Base-by-base conservation (phyloP, 2,888 invertebrate genomes). In the Orthosia gracilis region DNA sequence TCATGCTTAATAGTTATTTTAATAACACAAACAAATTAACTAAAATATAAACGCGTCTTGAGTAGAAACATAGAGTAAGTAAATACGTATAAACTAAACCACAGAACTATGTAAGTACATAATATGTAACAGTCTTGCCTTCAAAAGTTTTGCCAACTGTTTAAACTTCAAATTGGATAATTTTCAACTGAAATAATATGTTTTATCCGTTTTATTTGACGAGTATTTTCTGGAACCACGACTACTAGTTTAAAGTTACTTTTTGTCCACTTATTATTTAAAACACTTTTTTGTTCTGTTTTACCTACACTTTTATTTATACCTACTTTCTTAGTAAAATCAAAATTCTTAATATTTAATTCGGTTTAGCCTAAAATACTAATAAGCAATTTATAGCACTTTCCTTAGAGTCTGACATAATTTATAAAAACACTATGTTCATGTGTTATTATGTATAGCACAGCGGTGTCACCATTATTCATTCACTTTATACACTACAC, bases 181-280 rank as follows among this genome's bases (percentile, higher is more conserved):
- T 76, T 78, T 77, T 58, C 68, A 80, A 85, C 80, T 62, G 72
- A 78, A 84, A 78, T 76, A 80, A 80, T 69, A 79, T 47, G 52
- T 31, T 59, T 11, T 69, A 40, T 12, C 45, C 23, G 50, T 50
- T 66, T 50, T 80, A 57, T 61, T 55, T 66, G 12, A 21, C 5
- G 50, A 49, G 15, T 52, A 26, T 47, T 74, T 57, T 62, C 54
- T 58, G n/a, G 55, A 65, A 61, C 49, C 21, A 47, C 47, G 17
- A 2, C 4, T 23, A 26, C 61, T 21, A 4, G 21, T 7, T 31
- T 17, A 13, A n/a, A 15, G 12, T 54, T 31, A 40, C 9, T 40
- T 40, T 40, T 40, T 1, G 40, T 40, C 9, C 40, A 40, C 40
- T 40, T 40, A 31, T 40, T 40, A 40, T 40, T 40, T 40, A 40